A percentile compares a stretch with the other conserved stretches of the same genome.
Evolutionary conservation across 2,888 invertebrate genomes (phyloP).

Genomic region (Protophormia terraenovae): DNA sequence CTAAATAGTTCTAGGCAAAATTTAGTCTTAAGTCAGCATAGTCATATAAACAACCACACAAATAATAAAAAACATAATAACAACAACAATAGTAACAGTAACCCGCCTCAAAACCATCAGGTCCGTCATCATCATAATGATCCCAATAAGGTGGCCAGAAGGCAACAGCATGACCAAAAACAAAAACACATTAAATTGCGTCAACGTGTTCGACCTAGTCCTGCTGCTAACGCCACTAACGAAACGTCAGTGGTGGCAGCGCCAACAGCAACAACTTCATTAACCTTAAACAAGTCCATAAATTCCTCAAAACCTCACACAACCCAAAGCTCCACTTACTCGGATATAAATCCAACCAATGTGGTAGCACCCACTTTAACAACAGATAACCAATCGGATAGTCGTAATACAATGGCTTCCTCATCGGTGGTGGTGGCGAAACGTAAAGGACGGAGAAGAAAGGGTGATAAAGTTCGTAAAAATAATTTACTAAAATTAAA

Average conservation of each 20-base stretch:
- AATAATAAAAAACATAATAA: slow-evolving; percentile 69
- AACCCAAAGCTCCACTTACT: slow-evolving; percentile 12
- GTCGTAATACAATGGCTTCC: slow-evolving; percentile 32
- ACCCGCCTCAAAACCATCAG: slow-evolving; percentile 76
- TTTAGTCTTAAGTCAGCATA: slow-evolving; percentile 67
- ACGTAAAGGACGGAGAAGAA: slow-evolving; percentile 78
- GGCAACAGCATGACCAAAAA: slow-evolving; percentile 77
- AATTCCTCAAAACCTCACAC: slow-evolving; percentile 42
- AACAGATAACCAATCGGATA: slow-evolving; percentile 68
- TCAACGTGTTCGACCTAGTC: slow-evolving; percentile 70
- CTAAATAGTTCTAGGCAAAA: slow-evolving; percentile 68
- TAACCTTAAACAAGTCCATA: slow-evolving; percentile 23
- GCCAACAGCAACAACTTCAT: slow-evolving; percentile 39
- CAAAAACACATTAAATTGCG: slow-evolving; percentile 75
- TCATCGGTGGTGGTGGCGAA: slow-evolving; percentile 74
- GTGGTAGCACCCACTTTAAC: slow-evolving; percentile 58
- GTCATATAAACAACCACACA: slow-evolving; percentile 70
- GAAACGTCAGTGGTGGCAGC: slow-evolving; percentile 49
- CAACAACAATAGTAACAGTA: slow-evolving; percentile 68
- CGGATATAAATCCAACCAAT: slow-evolving; percentile 63
- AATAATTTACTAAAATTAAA: slow-evolving; percentile 52
- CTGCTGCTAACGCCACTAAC: slow-evolving; percentile 70
- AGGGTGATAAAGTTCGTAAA: slow-evolving; percentile 68
- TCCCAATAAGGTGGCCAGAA: slow-evolving; percentile 76
- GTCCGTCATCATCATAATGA: slow-evolving; percentile 80